Percentiles rank a stretch among this genome's conserved stretches.
Evolutionary conservation across 2,797 vertebrate species (phyloP).

Genomic region (Decapterus maruadsi): DNA sequence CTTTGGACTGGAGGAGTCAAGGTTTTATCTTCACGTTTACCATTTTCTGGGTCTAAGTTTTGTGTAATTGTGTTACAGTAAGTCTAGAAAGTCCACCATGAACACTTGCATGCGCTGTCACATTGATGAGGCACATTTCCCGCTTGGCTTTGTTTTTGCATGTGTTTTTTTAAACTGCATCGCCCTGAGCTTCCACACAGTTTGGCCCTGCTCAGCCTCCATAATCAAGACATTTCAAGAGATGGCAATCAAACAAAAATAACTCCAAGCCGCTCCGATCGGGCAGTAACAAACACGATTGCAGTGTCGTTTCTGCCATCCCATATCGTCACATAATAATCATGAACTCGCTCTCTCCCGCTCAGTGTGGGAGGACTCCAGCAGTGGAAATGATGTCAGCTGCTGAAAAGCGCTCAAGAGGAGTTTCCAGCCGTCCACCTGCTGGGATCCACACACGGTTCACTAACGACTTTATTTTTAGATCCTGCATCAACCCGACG

Average conservation of each 20-base stretch:
- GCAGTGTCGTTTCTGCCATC: constrained; percentile 8
- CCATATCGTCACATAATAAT: not conserved
- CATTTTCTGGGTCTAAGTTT: too few species aligned
- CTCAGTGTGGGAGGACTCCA: constrained; percentile 11
- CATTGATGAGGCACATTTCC: too few species aligned
- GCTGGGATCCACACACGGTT: constrained; percentile 40
- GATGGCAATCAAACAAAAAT: not conserved
- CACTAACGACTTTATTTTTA: constrained; percentile 34
- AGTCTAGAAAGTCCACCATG: too few species aligned
- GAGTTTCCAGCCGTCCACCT: constrained; percentile 48
- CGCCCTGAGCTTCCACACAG: too few species aligned
- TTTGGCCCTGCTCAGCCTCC: too few species aligned
- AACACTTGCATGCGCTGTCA: too few species aligned
- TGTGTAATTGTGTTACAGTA: too few species aligned
- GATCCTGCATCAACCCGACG: constrained; percentile 23
- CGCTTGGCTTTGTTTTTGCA: too few species aligned
- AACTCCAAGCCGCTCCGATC: not conserved
- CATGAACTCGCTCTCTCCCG: not conserved
- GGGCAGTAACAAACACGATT: not conserved
- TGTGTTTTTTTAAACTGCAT: too few species aligned
- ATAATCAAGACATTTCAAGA: too few species aligned
- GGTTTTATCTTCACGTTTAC: too few species aligned
- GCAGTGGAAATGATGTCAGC: constrained; percentile 44
- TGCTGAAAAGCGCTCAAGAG: constrained; percentile 33
- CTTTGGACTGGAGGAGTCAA: too few species aligned